Percentiles rank a stretch among this genome's conserved stretches.
Evolutionary conservation across 2,888 invertebrate genomes (phyloP).

Genomic region (Caenorhabditis sp.): DNA sequence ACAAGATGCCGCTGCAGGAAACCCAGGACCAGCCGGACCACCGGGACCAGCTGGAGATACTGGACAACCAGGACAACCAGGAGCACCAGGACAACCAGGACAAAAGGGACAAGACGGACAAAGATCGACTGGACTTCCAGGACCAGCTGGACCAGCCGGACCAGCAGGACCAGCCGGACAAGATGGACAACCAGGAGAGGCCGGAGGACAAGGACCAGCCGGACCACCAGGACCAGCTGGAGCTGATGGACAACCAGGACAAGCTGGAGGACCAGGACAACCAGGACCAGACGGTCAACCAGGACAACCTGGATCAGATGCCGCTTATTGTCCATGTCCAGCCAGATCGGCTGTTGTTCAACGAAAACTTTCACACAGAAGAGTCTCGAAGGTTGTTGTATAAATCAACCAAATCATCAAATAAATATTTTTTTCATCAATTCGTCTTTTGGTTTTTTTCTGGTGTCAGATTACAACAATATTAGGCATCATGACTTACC

Average conservation of each 20-base stretch:
- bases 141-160: constrained; percentile 46
- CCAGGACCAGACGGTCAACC: constrained; percentile 14
- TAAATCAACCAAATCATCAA: constrained; percentile 2
- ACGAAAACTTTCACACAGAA: constrained; percentile 25
- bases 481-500: too few relatives aligned
- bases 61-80: constrained; percentile 44
- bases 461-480: too few relatives aligned
- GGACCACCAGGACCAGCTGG: constrained; percentile 44
- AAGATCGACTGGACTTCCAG: constrained; percentile 29
- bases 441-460: too few relatives aligned
- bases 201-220: constrained; percentile 26
- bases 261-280: constrained; percentile 20
- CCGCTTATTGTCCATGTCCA: constrained; percentile 40
- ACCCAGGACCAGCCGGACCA: constrained; percentile 43
- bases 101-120: constrained; percentile 18
- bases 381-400: constrained; percentile 26
- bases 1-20: constrained; percentile 32
- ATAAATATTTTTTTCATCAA: too few relatives aligned
- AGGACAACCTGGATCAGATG: constrained; percentile 43
- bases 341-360: constrained; percentile 27
- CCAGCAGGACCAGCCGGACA: constrained; percentile 40
- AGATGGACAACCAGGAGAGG: constrained; percentile 40
- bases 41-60: constrained; percentile 47
- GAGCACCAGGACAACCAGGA: too few relatives aligned
- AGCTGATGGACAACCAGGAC: constrained; percentile 37